Evolutionary conservation across 2,888 invertebrate species (phyloP), one percentile per base, ranked within the genome.

Genomic region (Drosophila demipolita): DNA sequence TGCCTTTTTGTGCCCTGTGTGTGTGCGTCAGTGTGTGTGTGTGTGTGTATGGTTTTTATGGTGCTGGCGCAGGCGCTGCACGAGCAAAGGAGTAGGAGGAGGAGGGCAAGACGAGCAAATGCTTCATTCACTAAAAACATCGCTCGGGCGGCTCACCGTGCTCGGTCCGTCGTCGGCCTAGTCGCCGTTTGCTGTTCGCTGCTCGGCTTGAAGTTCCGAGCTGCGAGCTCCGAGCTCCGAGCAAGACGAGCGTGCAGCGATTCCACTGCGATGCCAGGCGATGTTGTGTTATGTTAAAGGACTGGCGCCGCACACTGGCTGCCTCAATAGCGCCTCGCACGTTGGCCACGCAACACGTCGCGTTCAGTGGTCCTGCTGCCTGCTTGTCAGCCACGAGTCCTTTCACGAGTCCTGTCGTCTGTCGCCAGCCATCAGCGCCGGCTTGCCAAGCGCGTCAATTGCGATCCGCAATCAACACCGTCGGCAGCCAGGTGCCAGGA

Each of bases 271-370:
- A 23, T 23, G 20, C 53, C 20, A 23, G 23, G 45, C 45, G 45
- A 45, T 45, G 45, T 23, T 20, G 20, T 45, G 45, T 45, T 45
- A 40, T 40, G 8, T 40, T 40, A 45, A 23, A 70, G 52, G 42
- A 49, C 59, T 57, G 70, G 66, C 71, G 57, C 45, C 65, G 66
- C 58, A 50, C 26, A 15, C 50, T 72, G 69, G 35, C 32, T 72
- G 73, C 29, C 81, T 83, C 78, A 83, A 80, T 81, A 69, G 83
- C 85, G 87, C 68, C 76, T 78, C 62, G 82, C 80, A 74, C 73
- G 80, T 82, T 79, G 87, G 80, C 75, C 67, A 66, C 68, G 85
- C 76, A 69, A 78, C 79, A 85, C 75, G 83, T 76, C 73, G 66
- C 59, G 63, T 54, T 48, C 23, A 33, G 35, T 12, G 45, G 15